Evolutionary conservation across 2,888 invertebrate genomes (phyloP).

Genomic region (Lasioglossum oenotherae): DNA sequence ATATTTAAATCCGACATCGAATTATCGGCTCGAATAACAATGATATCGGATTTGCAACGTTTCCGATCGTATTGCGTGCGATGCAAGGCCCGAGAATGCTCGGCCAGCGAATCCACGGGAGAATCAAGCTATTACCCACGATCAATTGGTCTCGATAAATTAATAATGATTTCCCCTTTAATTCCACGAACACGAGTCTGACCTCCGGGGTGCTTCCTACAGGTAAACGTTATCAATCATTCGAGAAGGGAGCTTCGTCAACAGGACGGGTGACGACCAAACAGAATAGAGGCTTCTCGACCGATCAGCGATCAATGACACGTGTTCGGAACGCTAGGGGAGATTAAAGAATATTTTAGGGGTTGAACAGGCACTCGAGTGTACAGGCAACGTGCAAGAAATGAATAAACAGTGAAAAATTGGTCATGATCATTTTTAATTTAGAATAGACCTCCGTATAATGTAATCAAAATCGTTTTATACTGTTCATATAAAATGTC

Average conservation of each 20-base stretch:
- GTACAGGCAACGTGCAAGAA: neutral
- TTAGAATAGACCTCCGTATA: neutral
- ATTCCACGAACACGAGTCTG: slow-evolving; percentile 14
- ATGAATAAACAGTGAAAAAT: neutral
- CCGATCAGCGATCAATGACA: slow-evolving; percentile 41
- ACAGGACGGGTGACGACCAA: slow-evolving; percentile 16
- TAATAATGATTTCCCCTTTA: slow-evolving; percentile 9
- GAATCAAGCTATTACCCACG: slow-evolving; percentile 13
- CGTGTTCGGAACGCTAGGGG: neutral
- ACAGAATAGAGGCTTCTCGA: slow-evolving; percentile 49
- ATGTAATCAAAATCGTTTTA: neutral
- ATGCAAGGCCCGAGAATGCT: neutral
- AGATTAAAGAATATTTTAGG: neutral
- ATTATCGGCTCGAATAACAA: slow-evolving; percentile 14
- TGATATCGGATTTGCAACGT: slow-evolving; percentile 13
- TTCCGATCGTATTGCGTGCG: neutral
- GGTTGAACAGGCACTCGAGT: neutral
- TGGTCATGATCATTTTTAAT: neutral
- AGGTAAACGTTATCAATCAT: slow-evolving; percentile 70
- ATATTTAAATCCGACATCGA: neutral
- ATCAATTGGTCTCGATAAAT: slow-evolving; percentile 18
- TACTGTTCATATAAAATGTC: neutral
- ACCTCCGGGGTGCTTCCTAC: slow-evolving; percentile 29
- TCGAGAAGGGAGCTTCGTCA: slow-evolving; percentile 58
- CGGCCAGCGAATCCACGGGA: neutral